These are phyloP conservation scores for Ciconia boyciana DNA, from an alignment of 2,113 vertebrate genomes.

Conservation along the genomic window DNA sequence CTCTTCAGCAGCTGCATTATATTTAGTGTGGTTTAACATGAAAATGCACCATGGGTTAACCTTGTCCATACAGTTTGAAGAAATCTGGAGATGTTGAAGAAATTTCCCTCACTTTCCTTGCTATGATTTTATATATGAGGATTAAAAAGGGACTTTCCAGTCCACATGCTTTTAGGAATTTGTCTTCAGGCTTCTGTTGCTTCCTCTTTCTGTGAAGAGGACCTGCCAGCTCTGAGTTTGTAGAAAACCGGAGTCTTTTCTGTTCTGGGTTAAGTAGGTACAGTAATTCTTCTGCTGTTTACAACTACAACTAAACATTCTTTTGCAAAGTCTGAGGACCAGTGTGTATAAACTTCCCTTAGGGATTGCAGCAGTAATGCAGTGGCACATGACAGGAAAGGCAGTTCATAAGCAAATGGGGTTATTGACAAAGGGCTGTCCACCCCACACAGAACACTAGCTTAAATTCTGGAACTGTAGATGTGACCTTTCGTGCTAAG, in stretches of 20 bases:
- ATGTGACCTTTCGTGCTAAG: background rate
- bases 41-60: background rate
- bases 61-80: background rate
- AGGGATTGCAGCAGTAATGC: background rate
- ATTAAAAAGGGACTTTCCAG: background rate
- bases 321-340: background rate
- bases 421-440: background rate
- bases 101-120: background rate
- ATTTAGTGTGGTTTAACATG: background rate
- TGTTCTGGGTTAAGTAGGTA: background rate
- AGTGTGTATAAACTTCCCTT: background rate
- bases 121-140: background rate
- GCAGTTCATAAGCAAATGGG: background rate
- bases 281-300: constrained; percentile 27
- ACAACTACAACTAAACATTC: background rate
- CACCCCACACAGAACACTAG: background rate
- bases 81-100: background rate
- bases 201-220: background rate
- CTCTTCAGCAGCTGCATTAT: background rate
- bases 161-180: background rate
- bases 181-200: background rate
- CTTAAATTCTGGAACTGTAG: background rate
- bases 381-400: background rate
- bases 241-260: background rate
- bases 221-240: background rate